Conservation (phyloP, 2,113 vertebrate species). For the Dinomys branickii region DNA sequence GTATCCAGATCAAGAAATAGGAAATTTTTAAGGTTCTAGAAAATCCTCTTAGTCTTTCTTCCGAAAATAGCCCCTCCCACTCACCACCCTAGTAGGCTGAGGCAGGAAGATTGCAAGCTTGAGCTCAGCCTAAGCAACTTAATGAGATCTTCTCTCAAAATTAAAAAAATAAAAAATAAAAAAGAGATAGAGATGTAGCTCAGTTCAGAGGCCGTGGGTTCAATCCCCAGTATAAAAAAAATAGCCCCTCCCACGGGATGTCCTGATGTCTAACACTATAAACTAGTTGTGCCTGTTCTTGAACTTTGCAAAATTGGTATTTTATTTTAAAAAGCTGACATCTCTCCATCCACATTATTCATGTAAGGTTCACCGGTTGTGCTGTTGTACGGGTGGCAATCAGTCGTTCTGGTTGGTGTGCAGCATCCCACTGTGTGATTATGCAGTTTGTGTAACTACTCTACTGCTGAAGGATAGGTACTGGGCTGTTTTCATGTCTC, state of each 20-base stretch:
- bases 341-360: neutral
- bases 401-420: neutral
- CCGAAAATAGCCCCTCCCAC: neutral
- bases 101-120: neutral
- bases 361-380: neutral
- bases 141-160: neutral
- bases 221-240: neutral
- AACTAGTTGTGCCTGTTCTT: neutral
- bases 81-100: neutral
- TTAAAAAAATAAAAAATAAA: neutral
- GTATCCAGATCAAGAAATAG: neutral
- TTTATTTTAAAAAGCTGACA: neutral
- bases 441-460: neutral
- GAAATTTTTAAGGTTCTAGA: neutral
- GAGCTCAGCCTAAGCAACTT: neutral
- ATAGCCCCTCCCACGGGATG: neutral
- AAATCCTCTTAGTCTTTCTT: neutral
- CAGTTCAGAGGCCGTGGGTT: neutral
- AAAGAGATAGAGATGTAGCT: neutral
- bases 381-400: neutral
- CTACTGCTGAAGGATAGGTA: neutral
- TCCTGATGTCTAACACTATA: slow-evolving; percentile 1
- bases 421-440: neutral
- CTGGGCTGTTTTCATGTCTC: neutral
- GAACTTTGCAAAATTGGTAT: neutral